These are phyloP conservation scores for Apodemia duryi DNA, from an alignment of 2,888 invertebrate genomes.

Conservation along the genomic window DNA sequence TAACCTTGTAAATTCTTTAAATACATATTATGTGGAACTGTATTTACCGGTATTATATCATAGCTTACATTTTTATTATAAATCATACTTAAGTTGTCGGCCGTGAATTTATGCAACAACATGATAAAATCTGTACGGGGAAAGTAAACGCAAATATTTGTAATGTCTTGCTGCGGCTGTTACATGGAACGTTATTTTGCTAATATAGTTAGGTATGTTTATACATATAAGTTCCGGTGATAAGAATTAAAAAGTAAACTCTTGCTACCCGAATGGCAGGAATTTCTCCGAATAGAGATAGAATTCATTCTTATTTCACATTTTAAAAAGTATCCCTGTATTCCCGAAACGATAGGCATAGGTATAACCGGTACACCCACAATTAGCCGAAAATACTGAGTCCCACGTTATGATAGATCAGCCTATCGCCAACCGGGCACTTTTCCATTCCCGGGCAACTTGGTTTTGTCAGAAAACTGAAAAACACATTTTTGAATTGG, in stretches of 20 bases:
- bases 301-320: no score
- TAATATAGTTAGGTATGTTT: not conserved
- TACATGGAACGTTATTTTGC: not conserved
- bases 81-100: not conserved
- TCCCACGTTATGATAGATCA: no score
- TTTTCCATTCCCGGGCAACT: no score
- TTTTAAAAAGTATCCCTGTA: no score
- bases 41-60: not conserved
- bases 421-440: no score
- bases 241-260: not conserved
- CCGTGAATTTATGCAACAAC: not conserved
- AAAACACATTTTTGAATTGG: no score
- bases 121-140: not conserved
- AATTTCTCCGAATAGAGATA: no score
- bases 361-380: no score
- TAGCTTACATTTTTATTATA: not conserved
- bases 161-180: conserved; percentile 7
- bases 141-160: conserved; percentile 11
- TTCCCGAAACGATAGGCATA: no score
- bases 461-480: no score
- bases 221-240: conserved; percentile 3
- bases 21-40: not conserved
- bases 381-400: no score
- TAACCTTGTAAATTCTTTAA: not conserved
- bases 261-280: no score